phyloP scores from a whole-genome alignment of 2,797 vertebrate genomes.

The Gila robusta region DNA sequence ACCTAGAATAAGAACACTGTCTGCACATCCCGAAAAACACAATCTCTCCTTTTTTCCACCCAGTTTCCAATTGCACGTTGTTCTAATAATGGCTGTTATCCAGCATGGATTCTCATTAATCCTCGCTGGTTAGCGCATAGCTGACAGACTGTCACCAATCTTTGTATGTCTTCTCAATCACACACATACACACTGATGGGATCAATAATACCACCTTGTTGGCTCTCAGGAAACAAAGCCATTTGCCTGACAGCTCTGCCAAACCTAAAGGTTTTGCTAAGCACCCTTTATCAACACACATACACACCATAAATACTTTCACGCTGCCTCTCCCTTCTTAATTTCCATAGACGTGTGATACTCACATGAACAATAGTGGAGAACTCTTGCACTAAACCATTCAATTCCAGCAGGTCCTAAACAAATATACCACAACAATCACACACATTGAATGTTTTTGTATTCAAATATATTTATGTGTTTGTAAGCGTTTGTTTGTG shows the following conservation, averaged over 20 bases:
- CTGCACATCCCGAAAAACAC: not conserved
- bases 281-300: constrained; percentile 53
- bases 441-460: constrained; percentile 5
- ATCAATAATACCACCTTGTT: constrained; percentile 67
- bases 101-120: constrained; percentile 63
- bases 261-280: constrained; percentile 58
- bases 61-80: constrained; percentile 6
- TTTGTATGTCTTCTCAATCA: constrained; percentile 64
- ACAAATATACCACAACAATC: constrained; percentile 55
- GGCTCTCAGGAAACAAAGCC: constrained; percentile 58
- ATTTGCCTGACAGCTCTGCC: constrained; percentile 59
- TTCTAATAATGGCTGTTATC: constrained; percentile 52
- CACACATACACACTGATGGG: constrained; percentile 54
- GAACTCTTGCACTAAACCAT: constrained; percentile 90
- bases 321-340: not conserved
- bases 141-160: constrained; percentile 59
- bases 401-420: constrained; percentile 91
- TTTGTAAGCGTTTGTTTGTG: not conserved
- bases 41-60: constrained; percentile 13
- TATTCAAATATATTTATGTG: not conserved
- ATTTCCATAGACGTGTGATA: constrained; percentile 65
- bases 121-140: constrained; percentile 61
- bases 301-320: constrained; percentile 81
- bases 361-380: constrained; percentile 91
- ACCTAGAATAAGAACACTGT: not conserved